Base-by-base conservation (phyloP, 2,113 vertebrate genomes). In the Nesospiza acunhae region DNA sequence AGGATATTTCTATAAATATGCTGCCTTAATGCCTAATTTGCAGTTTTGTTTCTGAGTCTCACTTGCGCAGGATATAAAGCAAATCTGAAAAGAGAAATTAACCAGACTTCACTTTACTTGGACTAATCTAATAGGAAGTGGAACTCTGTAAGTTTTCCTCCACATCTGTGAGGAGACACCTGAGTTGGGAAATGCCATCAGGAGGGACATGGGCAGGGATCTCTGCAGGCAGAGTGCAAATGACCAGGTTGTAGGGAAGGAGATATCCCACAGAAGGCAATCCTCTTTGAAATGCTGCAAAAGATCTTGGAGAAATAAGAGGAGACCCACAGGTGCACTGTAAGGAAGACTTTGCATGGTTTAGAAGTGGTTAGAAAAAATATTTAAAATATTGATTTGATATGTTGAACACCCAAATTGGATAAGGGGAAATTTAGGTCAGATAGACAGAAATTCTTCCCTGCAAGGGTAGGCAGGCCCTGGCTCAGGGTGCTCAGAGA, bases 31-130 rank as follows among this genome's bases (percentile, higher is more conserved):
- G 91, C 73, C 89, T 94, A 91, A 53, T 58, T 92, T 91, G 87
- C 68, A 85, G 49, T 92, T 97, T 94, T 96, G 64, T 69, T 97
- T 91, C 91, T 94, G 92, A 93, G 89, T 96, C 74, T 82, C 92
- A 84, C 72, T 31, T 91, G 80, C 84, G 39, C 22, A 80, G 83
- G 62, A 69, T 86, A 84, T 90, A 97, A 94, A 95, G 60, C n/a
- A 96, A 91, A 95, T 92, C 84, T 97, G 88, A 89, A 96, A 97
- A 96, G 69, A 78, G 93, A 95, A 97, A 92, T 87, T 92, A 96
- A 85, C 28, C 70, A 93, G 82, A 82, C 58, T 82, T 97, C 72
- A 80, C 95, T 97, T 97, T 89, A 80, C 66, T 95, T 89, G 84
- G 67, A 80, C 77, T 91, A 87, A 97, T 88, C 44, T 69, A 96